Conservation (phyloP, 2,888 invertebrate genomes). For the Leucoptera coffeella region DNA sequence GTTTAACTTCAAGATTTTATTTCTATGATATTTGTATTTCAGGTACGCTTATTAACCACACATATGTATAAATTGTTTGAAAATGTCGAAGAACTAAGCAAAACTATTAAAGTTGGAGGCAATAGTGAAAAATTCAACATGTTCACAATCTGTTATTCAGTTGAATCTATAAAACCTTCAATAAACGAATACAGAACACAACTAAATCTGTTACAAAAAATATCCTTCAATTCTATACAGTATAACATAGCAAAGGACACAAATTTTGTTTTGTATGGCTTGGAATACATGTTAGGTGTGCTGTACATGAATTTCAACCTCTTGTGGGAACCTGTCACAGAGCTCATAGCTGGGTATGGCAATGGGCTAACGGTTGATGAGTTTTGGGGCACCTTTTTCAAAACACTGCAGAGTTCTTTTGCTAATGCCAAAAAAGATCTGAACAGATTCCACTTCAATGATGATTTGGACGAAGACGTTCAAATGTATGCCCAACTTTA, state of each 20-base stretch:
- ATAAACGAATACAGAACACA: conserved; percentile 78
- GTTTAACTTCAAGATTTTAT: conserved; percentile 2
- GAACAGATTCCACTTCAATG: conserved; percentile 21
- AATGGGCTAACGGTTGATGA: conserved; percentile 48
- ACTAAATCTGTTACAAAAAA: conserved; percentile 65
- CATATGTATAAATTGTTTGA: conserved; percentile 70
- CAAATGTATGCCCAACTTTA: conserved; percentile 24
- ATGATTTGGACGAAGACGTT: conserved; percentile 21
- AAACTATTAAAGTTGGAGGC: conserved; percentile 19
- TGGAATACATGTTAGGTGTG: conserved; percentile 76
- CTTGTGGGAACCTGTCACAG: conserved; percentile 78
- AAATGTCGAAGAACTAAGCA: conserved; percentile 38
- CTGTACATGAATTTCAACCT: conserved; percentile 83
- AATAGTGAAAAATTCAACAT: conserved; percentile 44
- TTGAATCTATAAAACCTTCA: conserved; percentile 65
- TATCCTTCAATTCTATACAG: conserved; percentile 59
- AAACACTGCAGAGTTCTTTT: conserved; percentile 50
- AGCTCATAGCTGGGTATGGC: conserved; percentile 71
- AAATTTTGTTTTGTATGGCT: conserved; percentile 56
- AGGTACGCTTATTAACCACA: conserved; percentile 64
- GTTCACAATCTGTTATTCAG: conserved; percentile 61
- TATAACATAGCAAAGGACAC: conserved; percentile 51
- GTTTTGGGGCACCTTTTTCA: conserved; percentile 69
- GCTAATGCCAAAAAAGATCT: conserved; percentile 30
- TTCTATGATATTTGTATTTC: conserved; percentile 12